Conservation (phyloP, 2,797 vertebrate genomes). For the Xenops minutus region DNA sequence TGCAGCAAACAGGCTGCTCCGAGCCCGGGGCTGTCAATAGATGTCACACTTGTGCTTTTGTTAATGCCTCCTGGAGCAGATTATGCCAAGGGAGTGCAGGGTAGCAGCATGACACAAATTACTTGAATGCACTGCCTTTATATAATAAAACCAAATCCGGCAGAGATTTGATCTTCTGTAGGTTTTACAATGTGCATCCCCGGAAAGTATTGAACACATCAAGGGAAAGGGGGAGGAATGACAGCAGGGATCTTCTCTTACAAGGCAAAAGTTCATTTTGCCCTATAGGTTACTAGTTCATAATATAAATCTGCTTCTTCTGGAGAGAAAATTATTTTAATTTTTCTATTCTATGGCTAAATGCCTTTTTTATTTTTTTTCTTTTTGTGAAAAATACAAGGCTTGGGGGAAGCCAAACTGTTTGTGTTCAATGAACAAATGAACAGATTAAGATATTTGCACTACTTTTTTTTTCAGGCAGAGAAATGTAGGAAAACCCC, state of each 20-base stretch:
- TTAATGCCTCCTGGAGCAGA: not conserved
- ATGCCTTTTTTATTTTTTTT: not conserved
- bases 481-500: not conserved
- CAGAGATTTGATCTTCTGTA: constrained; percentile 24
- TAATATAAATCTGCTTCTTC: not conserved
- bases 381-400: not conserved
- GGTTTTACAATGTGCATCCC: not conserved
- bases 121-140: constrained; percentile 29
- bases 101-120: constrained; percentile 7
- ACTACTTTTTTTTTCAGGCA: not conserved
- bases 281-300: not conserved
- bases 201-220: not conserved
- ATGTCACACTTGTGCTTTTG: constrained; percentile 65
- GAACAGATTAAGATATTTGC: not conserved
- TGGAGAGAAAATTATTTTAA: not conserved
- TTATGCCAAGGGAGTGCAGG: not conserved
- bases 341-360: not conserved
- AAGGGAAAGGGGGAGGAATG: not conserved
- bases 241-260: not conserved
- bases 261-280: not conserved
- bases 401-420: not conserved
- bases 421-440: not conserved
- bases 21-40: constrained; percentile 38
- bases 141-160: not conserved
- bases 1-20: not conserved